These are phyloP conservation scores for Antheraea yamamai DNA, from an alignment of 2,888 invertebrate species.

Conservation along the genomic window DNA sequence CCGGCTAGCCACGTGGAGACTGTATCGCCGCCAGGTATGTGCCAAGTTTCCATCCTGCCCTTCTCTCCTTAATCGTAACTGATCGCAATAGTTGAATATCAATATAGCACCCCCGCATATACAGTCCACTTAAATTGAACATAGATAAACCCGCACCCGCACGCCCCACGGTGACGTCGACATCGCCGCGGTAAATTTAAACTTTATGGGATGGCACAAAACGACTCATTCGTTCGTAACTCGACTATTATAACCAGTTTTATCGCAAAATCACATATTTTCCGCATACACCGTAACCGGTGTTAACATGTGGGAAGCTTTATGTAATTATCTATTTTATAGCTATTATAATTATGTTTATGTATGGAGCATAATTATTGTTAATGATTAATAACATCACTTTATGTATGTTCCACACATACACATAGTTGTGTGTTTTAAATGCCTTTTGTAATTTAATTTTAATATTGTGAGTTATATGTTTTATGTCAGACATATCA, in stretches of 20 bases:
- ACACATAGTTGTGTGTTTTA: neutral
- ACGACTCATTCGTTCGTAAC: neutral
- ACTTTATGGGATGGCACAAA: neutral
- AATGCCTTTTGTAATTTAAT: neutral
- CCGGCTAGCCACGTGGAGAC: no score
- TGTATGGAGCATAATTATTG: conserved; percentile 23
- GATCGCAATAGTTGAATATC: no score
- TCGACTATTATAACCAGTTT: neutral
- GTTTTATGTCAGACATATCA: no score
- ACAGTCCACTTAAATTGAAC: no score
- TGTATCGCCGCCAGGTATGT: no score
- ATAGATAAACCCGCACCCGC: no score
- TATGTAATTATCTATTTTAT: conserved; percentile 34
- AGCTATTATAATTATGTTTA: conserved; percentile 32
- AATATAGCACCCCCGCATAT: no score
- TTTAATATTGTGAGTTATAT: neutral
- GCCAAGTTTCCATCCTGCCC: no score
- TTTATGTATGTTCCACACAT: conserved; percentile 12
- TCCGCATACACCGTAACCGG: conserved; percentile 20
- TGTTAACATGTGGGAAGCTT: conserved; percentile 34
- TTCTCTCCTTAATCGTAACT: no score
- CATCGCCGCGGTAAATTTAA: no score
- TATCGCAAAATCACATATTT: conserved; percentile 7
- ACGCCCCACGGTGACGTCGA: no score
- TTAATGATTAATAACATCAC: conserved; percentile 22